phyloP scores from a whole-genome alignment of 2,113 vertebrate genomes.

The Acanthochromis polyacanthus region DNA sequence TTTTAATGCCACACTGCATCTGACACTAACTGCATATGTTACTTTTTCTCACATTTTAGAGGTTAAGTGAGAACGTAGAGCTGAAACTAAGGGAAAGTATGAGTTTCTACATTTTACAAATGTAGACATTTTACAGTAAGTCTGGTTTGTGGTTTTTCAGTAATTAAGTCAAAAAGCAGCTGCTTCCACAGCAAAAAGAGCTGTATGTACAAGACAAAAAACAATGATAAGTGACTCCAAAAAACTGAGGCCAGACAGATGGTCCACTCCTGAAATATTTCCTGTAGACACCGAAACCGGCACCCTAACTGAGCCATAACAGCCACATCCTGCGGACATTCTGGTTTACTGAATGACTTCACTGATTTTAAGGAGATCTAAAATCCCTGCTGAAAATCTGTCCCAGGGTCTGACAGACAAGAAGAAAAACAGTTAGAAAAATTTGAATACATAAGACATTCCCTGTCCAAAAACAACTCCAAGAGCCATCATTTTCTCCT shows the following conservation, averaged over 20 bases:
- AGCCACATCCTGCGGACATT: constrained; percentile 40
- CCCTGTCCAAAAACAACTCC: constrained; percentile 75
- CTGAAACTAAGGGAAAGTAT: background rate
- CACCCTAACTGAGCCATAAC: background rate
- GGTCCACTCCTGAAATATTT: background rate
- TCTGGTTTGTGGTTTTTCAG: background rate
- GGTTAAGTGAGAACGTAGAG: background rate
- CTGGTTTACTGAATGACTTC: background rate
- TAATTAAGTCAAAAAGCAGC: constrained; percentile 1
- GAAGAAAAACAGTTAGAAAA: constrained; percentile 46
- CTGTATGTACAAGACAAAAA: constrained; percentile 2
- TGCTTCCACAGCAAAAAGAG: background rate
- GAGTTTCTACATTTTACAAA: background rate
- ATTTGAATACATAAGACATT: constrained; percentile 24
- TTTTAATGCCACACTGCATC: background rate
- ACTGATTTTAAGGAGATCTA: constrained; percentile 37
- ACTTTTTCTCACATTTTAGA: background rate
- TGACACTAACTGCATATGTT: background rate
- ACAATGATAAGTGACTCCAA: background rate
- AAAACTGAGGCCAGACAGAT: too few relatives aligned
- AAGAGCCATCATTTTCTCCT: constrained; percentile 16
- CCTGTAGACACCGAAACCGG: background rate
- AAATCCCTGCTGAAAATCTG: constrained; percentile 44
- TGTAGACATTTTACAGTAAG: background rate
- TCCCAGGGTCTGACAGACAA: constrained; percentile 47